phyloP scores from a whole-genome alignment of 2,113 vertebrate genomes.

The Lutjanus erythropterus region DNA sequence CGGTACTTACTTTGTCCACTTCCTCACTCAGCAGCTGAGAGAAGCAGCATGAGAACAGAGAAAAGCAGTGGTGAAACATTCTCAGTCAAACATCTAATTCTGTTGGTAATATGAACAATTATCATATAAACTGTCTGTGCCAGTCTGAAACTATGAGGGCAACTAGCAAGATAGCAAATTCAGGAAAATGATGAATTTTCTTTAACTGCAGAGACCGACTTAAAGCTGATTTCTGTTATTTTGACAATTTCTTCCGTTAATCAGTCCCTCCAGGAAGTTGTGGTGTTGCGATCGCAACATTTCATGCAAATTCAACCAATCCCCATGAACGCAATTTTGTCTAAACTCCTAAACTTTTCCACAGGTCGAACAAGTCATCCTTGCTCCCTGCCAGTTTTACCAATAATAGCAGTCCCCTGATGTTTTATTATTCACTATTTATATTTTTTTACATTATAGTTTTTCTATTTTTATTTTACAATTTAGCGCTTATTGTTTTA shows the following conservation, averaged over 20 bases:
- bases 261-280: too few species aligned
- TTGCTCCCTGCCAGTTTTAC: too few species aligned
- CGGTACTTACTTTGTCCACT: slow-evolving; percentile 94
- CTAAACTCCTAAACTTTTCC: too few species aligned
- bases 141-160: background rate
- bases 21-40: slow-evolving; percentile 96
- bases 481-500: too few species aligned
- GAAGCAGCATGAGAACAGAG: slow-evolving; percentile 82
- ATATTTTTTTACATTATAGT: too few species aligned
- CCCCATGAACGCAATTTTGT: too few species aligned
- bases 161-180: background rate
- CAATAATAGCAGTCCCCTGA: too few species aligned
- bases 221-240: background rate
- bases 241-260: background rate
- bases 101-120: background rate
- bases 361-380: too few species aligned
- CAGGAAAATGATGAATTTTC: background rate
- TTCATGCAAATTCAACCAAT: too few species aligned
- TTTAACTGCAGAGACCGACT: background rate
- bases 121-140: background rate
- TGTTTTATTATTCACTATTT: too few species aligned
- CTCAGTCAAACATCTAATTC: background rate
- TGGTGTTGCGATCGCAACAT: too few species aligned
- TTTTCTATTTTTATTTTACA: too few species aligned
- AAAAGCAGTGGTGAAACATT: slow-evolving; percentile 70